Base-by-base conservation (phyloP, 2,113 vertebrate species). In the Thalassoma bifasciatum region DNA sequence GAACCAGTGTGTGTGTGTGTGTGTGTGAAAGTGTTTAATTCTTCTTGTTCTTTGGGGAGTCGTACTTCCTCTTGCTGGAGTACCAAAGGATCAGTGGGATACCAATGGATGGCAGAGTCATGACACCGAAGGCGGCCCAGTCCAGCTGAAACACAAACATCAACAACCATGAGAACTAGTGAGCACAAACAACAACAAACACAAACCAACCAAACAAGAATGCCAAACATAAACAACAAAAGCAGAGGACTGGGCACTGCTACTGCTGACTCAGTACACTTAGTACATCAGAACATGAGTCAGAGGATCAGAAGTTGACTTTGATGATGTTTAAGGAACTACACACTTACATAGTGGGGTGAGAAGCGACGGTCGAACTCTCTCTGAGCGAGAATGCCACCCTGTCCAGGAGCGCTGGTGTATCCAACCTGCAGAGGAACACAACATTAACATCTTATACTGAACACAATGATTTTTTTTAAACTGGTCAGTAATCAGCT, bases 31-130 rank as follows among this genome's bases (percentile, higher is more conserved):
- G 38, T 11, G 10, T 26, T 97, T 93, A 99, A 93, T 98, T 98
- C 93, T 98, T 98, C 92, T 97, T 99, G 83, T 91, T 77, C 77
- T 97, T 98, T 34, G 96, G 94, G 0, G 95, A 95, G 89, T 99
- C 97, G 0, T 99, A 99, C 72, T 99, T 99, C 42, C 96, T 95
- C 88, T 98, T 99, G 94, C 97, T 99, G 5, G 98, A 98, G 82
- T 96, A 99, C 97, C 98, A 99, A 34, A 99, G 90, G n/a, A 99
- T 94, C 83, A 99, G 94, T 0, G 97, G 98, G 87, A 99, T 96
- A 23, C 97, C 97, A 0, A 99, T 98, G 86, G 98, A 99, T 1
- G 98, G 98, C 6, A 99, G 90, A 0, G 98, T 99, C 98, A 99
- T 99, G 77, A 99, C 96, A 0, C 97, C 97, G 0, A 99, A 99